A percentile compares a stretch with the other conserved stretches of the same genome.
These are phyloP conservation scores for Scaptomyza cyrtandrae DNA, from an alignment of 2,888 invertebrate species.

Conservation along the genomic window DNA sequence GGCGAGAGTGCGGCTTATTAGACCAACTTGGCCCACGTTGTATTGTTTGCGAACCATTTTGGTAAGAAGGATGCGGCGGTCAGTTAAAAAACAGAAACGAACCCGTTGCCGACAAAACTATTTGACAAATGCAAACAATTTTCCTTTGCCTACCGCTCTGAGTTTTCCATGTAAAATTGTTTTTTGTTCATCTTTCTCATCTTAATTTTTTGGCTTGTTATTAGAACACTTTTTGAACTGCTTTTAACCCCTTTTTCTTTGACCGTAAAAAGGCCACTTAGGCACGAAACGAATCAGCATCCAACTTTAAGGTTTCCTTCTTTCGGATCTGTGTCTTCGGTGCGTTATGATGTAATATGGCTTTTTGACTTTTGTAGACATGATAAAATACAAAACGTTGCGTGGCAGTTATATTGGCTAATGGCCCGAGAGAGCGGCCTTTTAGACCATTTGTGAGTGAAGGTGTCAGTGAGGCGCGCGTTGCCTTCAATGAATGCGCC, in stretches of 20 bases:
- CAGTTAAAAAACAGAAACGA: constrained; percentile 58
- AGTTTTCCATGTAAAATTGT: constrained; percentile 64
- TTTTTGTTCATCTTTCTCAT: constrained; percentile 30
- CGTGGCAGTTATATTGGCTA: constrained; percentile 80
- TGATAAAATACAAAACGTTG: constrained; percentile 81
- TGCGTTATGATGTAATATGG: constrained; percentile 78
- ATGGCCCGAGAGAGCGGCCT: constrained; percentile 73
- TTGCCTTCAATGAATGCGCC: constrained; percentile 65
- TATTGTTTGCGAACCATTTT: constrained; percentile 72
- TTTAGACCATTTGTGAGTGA: constrained; percentile 73
- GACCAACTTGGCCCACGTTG: constrained; percentile 64
- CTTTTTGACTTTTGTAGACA: constrained; percentile 80
- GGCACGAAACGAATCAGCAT: constrained; percentile 70
- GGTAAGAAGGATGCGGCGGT: constrained; percentile 74
- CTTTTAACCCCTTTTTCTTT: constrained; percentile 44
- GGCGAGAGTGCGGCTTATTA: constrained; percentile 75
- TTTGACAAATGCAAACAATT: constrained; percentile 81
- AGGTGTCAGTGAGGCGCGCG: constrained; percentile 66
- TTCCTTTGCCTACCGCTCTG: constrained; percentile 45
- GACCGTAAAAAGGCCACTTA: constrained; percentile 65
- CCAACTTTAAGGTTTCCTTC: constrained; percentile 22
- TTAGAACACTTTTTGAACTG: constrained; percentile 74
- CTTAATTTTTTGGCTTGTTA: constrained; percentile 71
- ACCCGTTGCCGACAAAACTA: constrained; percentile 67
- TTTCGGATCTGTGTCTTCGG: constrained; percentile 35